phyloP scores from a whole-genome alignment of 2,888 invertebrate genomes.

The Diogma glabrata region DNA sequence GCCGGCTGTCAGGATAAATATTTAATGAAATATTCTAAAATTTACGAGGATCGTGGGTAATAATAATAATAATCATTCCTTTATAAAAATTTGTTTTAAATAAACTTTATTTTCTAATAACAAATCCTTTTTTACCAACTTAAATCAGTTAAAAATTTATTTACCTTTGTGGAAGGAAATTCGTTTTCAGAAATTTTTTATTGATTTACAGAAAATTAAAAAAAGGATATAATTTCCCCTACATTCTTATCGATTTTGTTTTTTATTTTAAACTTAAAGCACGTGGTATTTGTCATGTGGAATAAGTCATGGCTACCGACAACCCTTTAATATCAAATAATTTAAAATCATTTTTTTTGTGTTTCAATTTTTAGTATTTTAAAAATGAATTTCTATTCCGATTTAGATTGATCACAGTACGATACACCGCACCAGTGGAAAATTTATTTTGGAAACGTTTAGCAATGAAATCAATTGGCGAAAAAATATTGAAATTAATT shows the following conservation, averaged over 20 bases:
- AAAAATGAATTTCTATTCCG: too few relatives aligned
- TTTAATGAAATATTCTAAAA: constrained; percentile 63
- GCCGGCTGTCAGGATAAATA: constrained; percentile 68
- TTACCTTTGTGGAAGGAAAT: too few relatives aligned
- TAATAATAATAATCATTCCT: constrained; percentile 22
- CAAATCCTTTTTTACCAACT: too few relatives aligned
- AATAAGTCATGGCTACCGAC: too few relatives aligned
- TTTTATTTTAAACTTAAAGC: too few relatives aligned
- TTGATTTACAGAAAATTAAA: too few relatives aligned
- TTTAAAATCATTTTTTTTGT: background rate
- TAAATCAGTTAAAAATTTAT: too few relatives aligned
- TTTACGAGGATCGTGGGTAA: constrained; percentile 65
- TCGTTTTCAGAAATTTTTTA: too few relatives aligned
- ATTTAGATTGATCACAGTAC: constrained; percentile 58
- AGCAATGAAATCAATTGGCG: constrained; percentile 48
- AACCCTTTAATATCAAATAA: too few relatives aligned
- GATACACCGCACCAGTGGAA: constrained; percentile 57
- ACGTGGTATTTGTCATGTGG: background rate
- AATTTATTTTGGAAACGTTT: constrained; percentile 50
- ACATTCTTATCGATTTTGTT: too few relatives aligned
- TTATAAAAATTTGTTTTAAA: too few relatives aligned
- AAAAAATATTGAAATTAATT: constrained; percentile 51
- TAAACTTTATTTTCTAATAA: background rate
- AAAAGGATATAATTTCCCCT: too few relatives aligned
- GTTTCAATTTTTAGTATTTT: background rate